These are phyloP conservation scores for Halcyon chelicuti DNA, from an alignment of 2,797 vertebrate species.

Conservation along the genomic window DNA sequence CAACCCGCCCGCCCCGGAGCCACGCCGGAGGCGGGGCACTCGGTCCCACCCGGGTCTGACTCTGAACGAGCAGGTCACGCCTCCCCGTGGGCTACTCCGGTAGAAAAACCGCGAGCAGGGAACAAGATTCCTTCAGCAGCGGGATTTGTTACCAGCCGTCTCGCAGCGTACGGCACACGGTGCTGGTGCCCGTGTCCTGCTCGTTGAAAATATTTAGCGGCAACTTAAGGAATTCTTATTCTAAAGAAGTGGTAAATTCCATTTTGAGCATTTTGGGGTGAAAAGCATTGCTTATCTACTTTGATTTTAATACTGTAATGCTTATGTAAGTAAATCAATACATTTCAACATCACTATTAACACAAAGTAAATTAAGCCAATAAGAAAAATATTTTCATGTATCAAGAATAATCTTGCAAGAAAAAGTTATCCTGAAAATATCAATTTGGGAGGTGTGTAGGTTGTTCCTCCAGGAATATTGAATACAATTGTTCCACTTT, in stretches of 20 bases:
- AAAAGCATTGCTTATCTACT: not conserved
- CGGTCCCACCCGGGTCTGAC: fast-evolving
- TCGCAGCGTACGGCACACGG: not conserved
- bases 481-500: not conserved
- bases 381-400: not conserved
- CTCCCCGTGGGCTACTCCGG: fast-evolving
- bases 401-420: not conserved
- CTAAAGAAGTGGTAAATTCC: not conserved
- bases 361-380: not conserved
- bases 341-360: not conserved
- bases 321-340: not conserved
- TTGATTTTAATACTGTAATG: not conserved
- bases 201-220: fast-evolving
- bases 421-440: not conserved
- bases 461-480: not conserved
- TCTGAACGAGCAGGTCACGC: fast-evolving
- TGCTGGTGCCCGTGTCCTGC: not conserved
- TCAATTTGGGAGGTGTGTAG: not conserved
- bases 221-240: not conserved
- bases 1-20: too few relatives aligned
- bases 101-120: fast-evolving
- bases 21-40: too few relatives aligned
- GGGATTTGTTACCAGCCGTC: not conserved
- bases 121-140: too few relatives aligned
- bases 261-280: not conserved